Percentiles rank a stretch among this genome's conserved stretches.
phyloP scores from a whole-genome alignment of 2,797 vertebrate genomes.

The Bradypodion pumilum region DNA sequence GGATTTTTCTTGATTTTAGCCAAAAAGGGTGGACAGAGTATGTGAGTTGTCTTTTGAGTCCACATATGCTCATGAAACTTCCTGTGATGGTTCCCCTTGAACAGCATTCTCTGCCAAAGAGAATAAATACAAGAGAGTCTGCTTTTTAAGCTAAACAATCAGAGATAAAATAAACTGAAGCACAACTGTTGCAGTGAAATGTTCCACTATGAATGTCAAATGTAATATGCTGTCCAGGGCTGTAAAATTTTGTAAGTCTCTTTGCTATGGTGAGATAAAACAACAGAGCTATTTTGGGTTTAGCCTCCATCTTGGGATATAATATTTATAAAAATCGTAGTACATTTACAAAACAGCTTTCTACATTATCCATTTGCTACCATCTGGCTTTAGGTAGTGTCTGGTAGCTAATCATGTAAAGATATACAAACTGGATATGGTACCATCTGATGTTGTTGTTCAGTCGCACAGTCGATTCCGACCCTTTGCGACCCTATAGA shows the following conservation, averaged over 20 bases:
- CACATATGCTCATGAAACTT: background rate
- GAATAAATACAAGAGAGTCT: background rate
- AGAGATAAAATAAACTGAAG: slow-evolving; percentile 9
- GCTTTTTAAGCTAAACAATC: slow-evolving; percentile 4
- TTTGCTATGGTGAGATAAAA: slow-evolving; percentile 7
- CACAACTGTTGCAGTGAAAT: background rate
- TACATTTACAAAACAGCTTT: background rate
- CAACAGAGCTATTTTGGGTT: background rate
- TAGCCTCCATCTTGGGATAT: background rate
- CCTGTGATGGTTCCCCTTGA: background rate
- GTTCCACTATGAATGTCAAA: slow-evolving; percentile 20
- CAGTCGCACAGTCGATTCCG: too few relatives aligned
- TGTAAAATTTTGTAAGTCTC: slow-evolving; percentile 12
- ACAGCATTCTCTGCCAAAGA: background rate
- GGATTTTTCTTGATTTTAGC: background rate
- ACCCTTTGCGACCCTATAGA: too few relatives aligned
- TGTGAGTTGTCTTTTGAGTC: background rate
- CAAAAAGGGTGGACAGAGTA: background rate
- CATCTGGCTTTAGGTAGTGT: slow-evolving; percentile 8
- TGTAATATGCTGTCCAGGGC: background rate
- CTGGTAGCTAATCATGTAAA: slow-evolving; percentile 6
- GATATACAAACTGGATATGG: background rate
- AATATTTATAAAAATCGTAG: slow-evolving; percentile 16
- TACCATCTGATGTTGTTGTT: slow-evolving; percentile 1
- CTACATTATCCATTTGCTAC: slow-evolving; percentile 18